Base-by-base conservation (phyloP, 2,888 invertebrate genomes). In the Pyrrhosoma nymphula region DNA sequence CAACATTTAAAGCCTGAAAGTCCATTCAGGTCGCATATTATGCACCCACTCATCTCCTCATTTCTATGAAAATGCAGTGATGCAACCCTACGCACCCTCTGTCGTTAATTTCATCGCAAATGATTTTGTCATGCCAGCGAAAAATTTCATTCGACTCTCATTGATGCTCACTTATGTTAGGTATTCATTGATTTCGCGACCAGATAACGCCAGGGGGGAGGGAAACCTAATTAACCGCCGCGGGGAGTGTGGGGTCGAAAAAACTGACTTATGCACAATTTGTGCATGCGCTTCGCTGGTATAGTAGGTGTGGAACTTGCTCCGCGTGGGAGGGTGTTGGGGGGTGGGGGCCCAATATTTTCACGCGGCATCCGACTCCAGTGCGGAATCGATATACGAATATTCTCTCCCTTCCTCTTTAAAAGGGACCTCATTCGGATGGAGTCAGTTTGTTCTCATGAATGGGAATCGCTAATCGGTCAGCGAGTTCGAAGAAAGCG, bases 371-470 rank as follows among this genome's bases (percentile, higher is more conserved):
- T 35, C 82, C 82, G 35, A 10, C 35, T 35, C 35, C 82, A 4
- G n/a, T 16, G 35, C 35, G 2, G 35, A 82, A 82, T 82, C 82
- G 82, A 82, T 82, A 82, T 35, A 35, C 82, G 82, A 35, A 35
- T 35, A 35, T 82, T 35, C 82, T 82, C 82, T 30, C 82, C 30
- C 82, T 82, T 82, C 82, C 82, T 82, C 82, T 82, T 82, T 82
- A 82, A 82, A 23, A 35, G 82, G 26, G 18, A 10, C 82, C 35
- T 35, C 35, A 82, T 35, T 82, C 35, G 26, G 16, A 82, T 35
- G 35, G 35, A 82, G 82, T 82, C 35, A 2, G 30, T 35, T 82
- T 82, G 30, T 35, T 35, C 18, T 18, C 82, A 82, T 35, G 35
- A 82, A 82, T 35, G 82, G n/a, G 82, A 35, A 14, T 18, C 82